phyloP scores from a whole-genome alignment of 1,140 invertebrate species.

The Bombyx mori region ASM3026992v2 NC_085117.1:18456001-18456500 shows the following conservation, averaged over 20 bases:
- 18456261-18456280: constrained; percentile 80
- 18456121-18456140: constrained; percentile 83
- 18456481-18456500: constrained; percentile 76
- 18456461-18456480: constrained; percentile 78
- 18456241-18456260: constrained; percentile 83
- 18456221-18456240: constrained; percentile 89
- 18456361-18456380: constrained; percentile 75
- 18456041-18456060: constrained; percentile 75
- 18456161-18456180: constrained; percentile 72
- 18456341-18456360: constrained; percentile 73
- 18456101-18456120: constrained; percentile 78
- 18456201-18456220: constrained; percentile 90
- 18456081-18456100: constrained; percentile 86
- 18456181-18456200: constrained; percentile 78
- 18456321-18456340: constrained; percentile 72
- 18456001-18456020: constrained; percentile 75
- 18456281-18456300: constrained; percentile 73
- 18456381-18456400: constrained; percentile 77
- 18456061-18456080: constrained; percentile 78
- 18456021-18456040: constrained; percentile 74
- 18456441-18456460: constrained; percentile 85
- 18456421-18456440: constrained; percentile 73
- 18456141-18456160: constrained; percentile 79
- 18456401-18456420: constrained; percentile 75
- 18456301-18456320: constrained; percentile 67